Evolutionary conservation across 2,797 vertebrate species (phyloP), one percentile per base, ranked within the genome.

Genomic region (Takifugu ocellatus): DNA sequence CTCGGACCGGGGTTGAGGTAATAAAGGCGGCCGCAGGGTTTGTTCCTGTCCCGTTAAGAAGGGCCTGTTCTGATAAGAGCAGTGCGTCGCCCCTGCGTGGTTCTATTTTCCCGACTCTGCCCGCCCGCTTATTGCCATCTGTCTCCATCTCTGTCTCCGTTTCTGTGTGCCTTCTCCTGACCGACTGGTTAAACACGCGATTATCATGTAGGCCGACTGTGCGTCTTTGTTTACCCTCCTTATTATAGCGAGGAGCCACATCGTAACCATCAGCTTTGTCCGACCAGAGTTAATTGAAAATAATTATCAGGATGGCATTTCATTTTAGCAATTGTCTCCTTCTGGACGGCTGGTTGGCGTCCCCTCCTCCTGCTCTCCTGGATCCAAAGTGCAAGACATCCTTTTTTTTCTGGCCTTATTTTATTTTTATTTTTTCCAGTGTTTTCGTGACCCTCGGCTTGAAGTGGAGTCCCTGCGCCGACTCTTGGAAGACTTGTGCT

Each of bases 301-400:
- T 85, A 89, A 86, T 88, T 85, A 82, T 87, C 73, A 17, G 69
- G 77, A 87, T 87, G 85, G 76, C 84, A 87, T 88, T 88, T 88
- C 24, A 84, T 86, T 85, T 85, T 64, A 84, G 70, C 87, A 84
- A 89, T 87, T 85, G 81, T 87, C 79, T 81, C 82, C 71, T 79
- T 84, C 73, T 82, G 84, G 74, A 84, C 59, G 70, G 68, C 70
- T 70, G 74, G 70, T 39, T 12, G 36, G 3, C 12, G 12, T 39
- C 36, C 33, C 33, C 87, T 87, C 83, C 84, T 74, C 59, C 69
- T 74, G 63, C 72, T 77, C 54, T 83, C 75, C 71, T 73, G 70
- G 73, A 71, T 69, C 63, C 57, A 75, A 66, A 36, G 42, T 56
- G 49, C 45, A n/a, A 17, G 25, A 12, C 8, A 54, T 43, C 65